A percentile compares a stretch with the other conserved stretches of the same genome.
Evolutionary conservation across 2,113 vertebrate genomes (phyloP).

Genomic region (Hyla sarda): DNA sequence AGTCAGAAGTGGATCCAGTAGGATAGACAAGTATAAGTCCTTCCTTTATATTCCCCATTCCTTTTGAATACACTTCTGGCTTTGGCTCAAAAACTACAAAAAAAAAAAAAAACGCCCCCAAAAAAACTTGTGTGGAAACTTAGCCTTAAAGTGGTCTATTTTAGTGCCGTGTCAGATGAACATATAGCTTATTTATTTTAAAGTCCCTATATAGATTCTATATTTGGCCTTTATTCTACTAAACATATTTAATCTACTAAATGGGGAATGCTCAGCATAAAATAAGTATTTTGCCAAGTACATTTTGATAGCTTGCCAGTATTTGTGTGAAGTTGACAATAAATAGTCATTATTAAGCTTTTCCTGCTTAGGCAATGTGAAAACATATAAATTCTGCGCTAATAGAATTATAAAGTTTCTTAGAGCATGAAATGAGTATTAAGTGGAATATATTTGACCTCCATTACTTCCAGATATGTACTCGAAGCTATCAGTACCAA

Average conservation of each 20-base stretch:
- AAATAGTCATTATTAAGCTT: constrained; percentile 28
- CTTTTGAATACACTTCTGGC: too few species aligned
- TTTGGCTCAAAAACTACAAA: too few species aligned
- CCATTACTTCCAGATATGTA: not conserved
- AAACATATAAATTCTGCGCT: constrained; percentile 5
- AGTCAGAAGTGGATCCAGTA: too few species aligned
- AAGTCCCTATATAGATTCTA: not conserved
- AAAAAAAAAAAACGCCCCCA: too few species aligned
- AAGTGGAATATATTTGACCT: constrained; percentile 11
- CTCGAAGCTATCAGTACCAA: not conserved
- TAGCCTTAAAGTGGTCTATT: too few species aligned
- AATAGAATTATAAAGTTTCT: constrained; percentile 33
- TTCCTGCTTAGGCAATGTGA: constrained; percentile 6
- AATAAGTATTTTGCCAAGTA: constrained; percentile 12
- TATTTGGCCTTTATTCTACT: not conserved
- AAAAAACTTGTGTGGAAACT: too few species aligned
- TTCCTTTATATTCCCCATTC: too few species aligned
- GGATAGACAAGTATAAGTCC: too few species aligned
- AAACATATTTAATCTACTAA: constrained; percentile 5
- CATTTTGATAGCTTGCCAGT: constrained; percentile 28
- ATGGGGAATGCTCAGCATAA: constrained; percentile 1
- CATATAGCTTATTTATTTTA: not conserved
- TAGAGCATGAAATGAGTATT: constrained; percentile 45
- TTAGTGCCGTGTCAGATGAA: not conserved
- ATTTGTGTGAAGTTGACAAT: constrained; percentile 21